Base-by-base conservation (phyloP, 2,797 vertebrate genomes). In the Ficedula albicollis region DNA sequence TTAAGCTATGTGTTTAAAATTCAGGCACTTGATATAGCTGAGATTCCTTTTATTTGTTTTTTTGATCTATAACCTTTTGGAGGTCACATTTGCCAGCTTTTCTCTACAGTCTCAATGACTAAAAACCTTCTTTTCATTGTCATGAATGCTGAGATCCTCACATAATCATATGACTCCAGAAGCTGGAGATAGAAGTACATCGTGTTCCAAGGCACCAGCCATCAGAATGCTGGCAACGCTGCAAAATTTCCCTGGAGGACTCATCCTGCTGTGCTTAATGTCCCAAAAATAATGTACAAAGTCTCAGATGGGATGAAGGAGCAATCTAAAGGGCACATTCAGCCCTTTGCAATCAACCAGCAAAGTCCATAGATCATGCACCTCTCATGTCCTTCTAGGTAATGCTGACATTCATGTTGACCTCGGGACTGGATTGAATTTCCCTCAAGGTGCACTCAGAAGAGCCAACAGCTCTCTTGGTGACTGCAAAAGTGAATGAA, bases 271-370 rank as follows among this genome's bases (percentile, higher is more conserved):
- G 5, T 87, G 91, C 77, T 85, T 81, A 85, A 78, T 90, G 92
- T 91, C 83, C 79, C 85, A 91, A 66, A 73, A 83, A 90, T 91
- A 93, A 94, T 48, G 87, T 62, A 66, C 82, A 66, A 88, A 86
- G 75, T 93, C 86, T 75, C 88, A 55, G 72, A 77, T 43, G 78
- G 89, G 82, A 70, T 62, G 68, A 38, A 89, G 72, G 86, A 75
- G 78, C 26, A 25, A 77, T 89, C 60, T 70, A 93, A 94, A 95
- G 88, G 94, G 94, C 93, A 89, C 75, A 84, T 63, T 63, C 80
- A 94, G 74, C 48, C 80, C 70, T 7, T 41, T 74, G 78, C 52
- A 43, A 21, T 44, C 75, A 85, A 54, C 30, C 49, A 62, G 75
- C 62, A 18, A 44, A 67, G 74, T 77, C 69, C 46, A 26, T 15